Percentiles rank a stretch among this genome's conserved stretches.
Conservation (phyloP, 2,888 invertebrate genomes). For the Coremacera marginata region DNA sequence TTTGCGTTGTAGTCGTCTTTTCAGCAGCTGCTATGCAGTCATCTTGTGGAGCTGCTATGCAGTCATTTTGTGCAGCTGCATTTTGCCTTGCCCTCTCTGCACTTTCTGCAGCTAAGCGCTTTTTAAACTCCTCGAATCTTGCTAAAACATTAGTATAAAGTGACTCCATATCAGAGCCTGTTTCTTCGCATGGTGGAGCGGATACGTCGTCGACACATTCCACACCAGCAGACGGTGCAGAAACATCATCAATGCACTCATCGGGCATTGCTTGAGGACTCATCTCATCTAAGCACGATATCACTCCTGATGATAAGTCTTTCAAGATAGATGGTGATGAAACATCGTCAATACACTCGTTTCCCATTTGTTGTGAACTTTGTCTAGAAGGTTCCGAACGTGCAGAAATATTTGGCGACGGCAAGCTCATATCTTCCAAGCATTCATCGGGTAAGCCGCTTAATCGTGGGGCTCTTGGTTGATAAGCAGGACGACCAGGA, state of each 20-base stretch:
- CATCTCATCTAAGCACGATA: neutral
- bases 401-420: neutral
- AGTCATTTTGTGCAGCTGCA: too few relatives aligned
- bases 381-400: neutral
- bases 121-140: neutral
- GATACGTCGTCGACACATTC: neutral
- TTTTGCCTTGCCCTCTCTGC: too few relatives aligned
- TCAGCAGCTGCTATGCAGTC: slow-evolving; percentile 10
- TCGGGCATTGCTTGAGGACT: neutral
- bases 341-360: neutral
- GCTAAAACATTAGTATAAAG: neutral
- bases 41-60: neutral
- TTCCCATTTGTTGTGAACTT: neutral
- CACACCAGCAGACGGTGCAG: neutral
- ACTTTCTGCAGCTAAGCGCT: too few relatives aligned
- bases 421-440: neutral
- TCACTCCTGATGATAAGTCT: neutral
- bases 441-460: slow-evolving; percentile 17
- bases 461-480: slow-evolving; percentile 14
- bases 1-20: slow-evolving; percentile 26
- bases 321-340: neutral
- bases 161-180: neutral
- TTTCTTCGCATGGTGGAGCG: neutral
- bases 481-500: slow-evolving; percentile 15
- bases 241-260: neutral